Base-by-base conservation (phyloP, 2,797 vertebrate species). In the Myotis myotis region DNA sequence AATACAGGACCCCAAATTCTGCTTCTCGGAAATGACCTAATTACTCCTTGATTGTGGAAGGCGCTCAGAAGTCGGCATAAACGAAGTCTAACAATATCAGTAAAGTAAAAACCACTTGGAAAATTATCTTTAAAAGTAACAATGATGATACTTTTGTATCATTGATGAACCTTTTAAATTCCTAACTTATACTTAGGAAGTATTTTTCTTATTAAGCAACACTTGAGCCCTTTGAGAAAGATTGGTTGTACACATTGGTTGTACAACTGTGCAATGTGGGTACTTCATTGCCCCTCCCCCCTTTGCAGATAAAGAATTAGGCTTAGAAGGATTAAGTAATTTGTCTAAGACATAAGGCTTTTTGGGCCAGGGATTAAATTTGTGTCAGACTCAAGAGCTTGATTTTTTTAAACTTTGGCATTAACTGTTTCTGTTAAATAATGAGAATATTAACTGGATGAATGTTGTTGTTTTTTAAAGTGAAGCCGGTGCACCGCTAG, bases 361-460 rank as follows among this genome's bases (percentile, higher is more conserved):
- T 15, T 64, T 23, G 55, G 41, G 19, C 41, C 79, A 55, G 22
- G 25, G 19, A 84, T 95, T 25, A 94, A 57, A 85, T 88, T n/a
- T 38, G 30, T 23, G 11, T 41, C 81, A 55, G 44, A 57, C 0
- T 60, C 11, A 2, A 57, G 44, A 80, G 11, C 17, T 55, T 49
- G 36, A 78, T 38, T 78, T 85, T 81, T 66, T 6, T 47, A 5
- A 55, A 60, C 30, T 36, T 75, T 6, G 25, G 2, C 8, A 20
- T 93, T 51, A 49, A 91, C n/a, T 64, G n/a, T 71, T 96, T 75
- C 62, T 87, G 6, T 75, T 88, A 82, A 94, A 70, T 36, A 84
- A 72, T 79, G 36, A 95, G 55, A 44, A 62, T 23, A 66, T 82
- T 55, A 83, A 17, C 13, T 25, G 81, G 25, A 88, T 84, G 33